Percentiles rank a stretch among this genome's conserved stretches.
These are phyloP conservation scores for Scaptodrosophila lebanonensis DNA, from an alignment of 1,140 invertebrate genomes.

Conservation along the genomic window DNA sequence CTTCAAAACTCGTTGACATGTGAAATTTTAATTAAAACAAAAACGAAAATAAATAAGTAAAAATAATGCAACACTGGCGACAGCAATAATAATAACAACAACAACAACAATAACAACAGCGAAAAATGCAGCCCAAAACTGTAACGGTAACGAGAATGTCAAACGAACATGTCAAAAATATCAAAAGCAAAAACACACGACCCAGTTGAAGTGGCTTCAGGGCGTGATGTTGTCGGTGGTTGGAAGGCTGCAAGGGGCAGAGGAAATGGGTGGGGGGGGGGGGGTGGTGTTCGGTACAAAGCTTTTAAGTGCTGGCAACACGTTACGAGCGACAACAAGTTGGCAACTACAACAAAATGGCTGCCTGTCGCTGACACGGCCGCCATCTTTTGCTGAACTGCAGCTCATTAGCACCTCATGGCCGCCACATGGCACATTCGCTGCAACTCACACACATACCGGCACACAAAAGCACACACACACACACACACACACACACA, in stretches of 20 bases:
- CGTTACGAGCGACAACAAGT: constrained; percentile 31
- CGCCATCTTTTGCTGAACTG: constrained; percentile 47
- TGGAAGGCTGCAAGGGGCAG: background rate
- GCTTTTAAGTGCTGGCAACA: constrained; percentile 68
- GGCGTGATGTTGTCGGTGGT: background rate
- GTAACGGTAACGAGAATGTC: constrained; percentile 57
- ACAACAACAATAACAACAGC: constrained; percentile 16
- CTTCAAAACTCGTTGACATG: constrained; percentile 62
- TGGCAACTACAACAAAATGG: constrained; percentile 41
- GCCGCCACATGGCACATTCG: constrained; percentile 21
- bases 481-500: constrained; percentile 2
- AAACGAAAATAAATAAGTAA: constrained; percentile 57
- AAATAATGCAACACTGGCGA: constrained; percentile 23
- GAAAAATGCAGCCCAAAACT: constrained; percentile 29
- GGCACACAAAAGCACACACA: constrained; percentile 20
- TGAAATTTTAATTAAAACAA: constrained; percentile 67
- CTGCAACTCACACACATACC: constrained; percentile 1
- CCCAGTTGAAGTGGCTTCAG: constrained; percentile 17
- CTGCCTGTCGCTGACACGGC: constrained; percentile 20
- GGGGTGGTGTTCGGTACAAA: constrained; percentile 49
- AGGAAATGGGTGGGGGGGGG: background rate
- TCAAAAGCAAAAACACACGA: constrained; percentile 53
- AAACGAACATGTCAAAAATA: constrained; percentile 70
- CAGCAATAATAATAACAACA: constrained; percentile 12
- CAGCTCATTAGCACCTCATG: constrained; percentile 64